Percentiles rank a stretch among this genome's conserved stretches.
Evolutionary conservation across 2,113 vertebrate species (phyloP).

Genomic region (Pterocles gutturalis): DNA sequence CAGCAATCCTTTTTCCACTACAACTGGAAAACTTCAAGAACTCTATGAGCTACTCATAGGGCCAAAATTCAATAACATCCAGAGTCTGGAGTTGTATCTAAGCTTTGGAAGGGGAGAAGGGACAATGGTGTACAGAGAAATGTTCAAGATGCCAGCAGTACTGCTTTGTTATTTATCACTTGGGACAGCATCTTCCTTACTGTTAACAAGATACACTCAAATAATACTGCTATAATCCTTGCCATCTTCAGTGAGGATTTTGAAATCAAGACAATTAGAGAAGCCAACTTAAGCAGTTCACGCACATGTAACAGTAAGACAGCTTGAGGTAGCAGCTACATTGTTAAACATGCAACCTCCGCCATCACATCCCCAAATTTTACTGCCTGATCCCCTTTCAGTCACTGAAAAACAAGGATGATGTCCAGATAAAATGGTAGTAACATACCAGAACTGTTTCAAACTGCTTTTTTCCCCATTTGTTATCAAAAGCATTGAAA

Average conservation of each 20-base stretch:
- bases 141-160: neutral
- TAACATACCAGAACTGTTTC: neutral
- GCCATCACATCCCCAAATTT: neutral
- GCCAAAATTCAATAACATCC: neutral
- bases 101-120: no score
- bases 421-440: neutral
- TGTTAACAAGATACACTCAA: neutral
- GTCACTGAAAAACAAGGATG: neutral
- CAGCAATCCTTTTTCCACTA: neutral
- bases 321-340: neutral
- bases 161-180: neutral
- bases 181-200: neutral
- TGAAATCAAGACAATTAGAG: neutral
- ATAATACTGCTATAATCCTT: neutral
- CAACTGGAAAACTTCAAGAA: neutral
- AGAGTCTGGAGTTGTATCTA: neutral
- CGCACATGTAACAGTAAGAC: neutral
- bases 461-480: neutral
- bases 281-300: neutral
- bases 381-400: neutral
- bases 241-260: neutral
- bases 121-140: no score
- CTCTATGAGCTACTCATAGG: no score
- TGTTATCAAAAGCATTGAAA: neutral
- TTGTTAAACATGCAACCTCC: neutral